Evolutionary conservation across 2,888 invertebrate genomes (phyloP).

Genomic region (Drosophila eohydei): DNA sequence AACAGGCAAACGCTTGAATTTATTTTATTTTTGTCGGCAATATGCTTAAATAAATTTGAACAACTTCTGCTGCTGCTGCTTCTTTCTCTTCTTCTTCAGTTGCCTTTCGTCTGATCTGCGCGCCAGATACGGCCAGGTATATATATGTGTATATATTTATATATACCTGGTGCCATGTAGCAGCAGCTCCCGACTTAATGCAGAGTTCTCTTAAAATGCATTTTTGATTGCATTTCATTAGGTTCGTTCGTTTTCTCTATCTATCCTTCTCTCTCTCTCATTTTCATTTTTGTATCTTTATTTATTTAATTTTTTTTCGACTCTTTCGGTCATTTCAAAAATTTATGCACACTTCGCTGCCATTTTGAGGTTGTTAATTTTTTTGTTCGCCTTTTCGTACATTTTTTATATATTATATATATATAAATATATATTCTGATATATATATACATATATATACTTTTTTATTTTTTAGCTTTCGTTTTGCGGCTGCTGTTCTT

Average conservation of each 20-base stretch:
- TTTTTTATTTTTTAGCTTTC: conserved; percentile 30
- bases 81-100: neutral
- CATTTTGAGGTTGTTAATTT: conserved; percentile 77
- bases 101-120: conserved; percentile 48
- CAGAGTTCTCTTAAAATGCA: conserved; percentile 72
- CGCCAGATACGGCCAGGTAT: conserved; percentile 57
- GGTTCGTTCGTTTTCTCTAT: conserved; percentile 32
- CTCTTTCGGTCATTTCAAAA: conserved; percentile 69
- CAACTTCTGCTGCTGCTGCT: conserved; percentile 40
- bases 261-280: conserved; percentile 7
- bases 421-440: neutral
- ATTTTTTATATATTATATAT: conserved; percentile 16
- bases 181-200: conserved; percentile 64
- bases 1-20: conserved; percentile 66
- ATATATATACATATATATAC: conserved; percentile 2
- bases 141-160: neutral
- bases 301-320: conserved; percentile 36
- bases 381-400: conserved; percentile 27
- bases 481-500: conserved; percentile 48
- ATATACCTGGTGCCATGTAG: conserved; percentile 5
- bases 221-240: conserved; percentile 81
- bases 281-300: conserved; percentile 19
- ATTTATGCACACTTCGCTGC: conserved; percentile 78
- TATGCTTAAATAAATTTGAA: conserved; percentile 74
- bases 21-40: conserved; percentile 58